Evolutionary conservation across 35 echinoderm and acorn worm genomes (phyloP).

Genomic region (Holothuria glaberrima): DNA sequence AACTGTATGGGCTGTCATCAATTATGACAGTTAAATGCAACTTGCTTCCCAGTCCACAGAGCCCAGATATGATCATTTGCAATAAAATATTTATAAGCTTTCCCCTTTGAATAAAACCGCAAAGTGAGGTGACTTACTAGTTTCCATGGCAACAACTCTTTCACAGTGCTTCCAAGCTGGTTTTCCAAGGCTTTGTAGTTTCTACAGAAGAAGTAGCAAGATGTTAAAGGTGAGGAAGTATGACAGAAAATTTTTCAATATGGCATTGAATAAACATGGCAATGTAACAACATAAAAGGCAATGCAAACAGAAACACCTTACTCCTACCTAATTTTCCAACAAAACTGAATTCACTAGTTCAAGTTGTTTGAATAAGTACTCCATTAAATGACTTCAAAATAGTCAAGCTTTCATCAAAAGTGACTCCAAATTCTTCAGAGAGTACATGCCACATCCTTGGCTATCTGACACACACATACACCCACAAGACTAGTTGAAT

Average conservation of each 20-base stretch:
- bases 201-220: conserved; percentile 2
- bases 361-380: no score
- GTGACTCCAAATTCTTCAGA: no score
- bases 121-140: background rate
- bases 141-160: conserved; percentile 55
- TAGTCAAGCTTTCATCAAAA: no score
- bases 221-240: background rate
- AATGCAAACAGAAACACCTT: background rate
- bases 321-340: no score
- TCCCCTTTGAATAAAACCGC: background rate
- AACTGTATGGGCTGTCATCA: background rate
- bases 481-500: no score
- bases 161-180: conserved; percentile 13
- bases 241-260: background rate
- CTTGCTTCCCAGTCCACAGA: background rate
- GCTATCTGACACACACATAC: no score
- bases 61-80: background rate
- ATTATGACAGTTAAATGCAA: background rate
- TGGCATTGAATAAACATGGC: background rate
- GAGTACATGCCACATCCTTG: no score
- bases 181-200: conserved; percentile 43
- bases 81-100: background rate
- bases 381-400: no score
- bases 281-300: background rate
- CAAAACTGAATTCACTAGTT: no score